Percentiles rank a stretch among this genome's conserved stretches.
These are phyloP conservation scores for Lates calcarifer DNA, from an alignment of 2,113 vertebrate species.

Conservation along the genomic window DNA sequence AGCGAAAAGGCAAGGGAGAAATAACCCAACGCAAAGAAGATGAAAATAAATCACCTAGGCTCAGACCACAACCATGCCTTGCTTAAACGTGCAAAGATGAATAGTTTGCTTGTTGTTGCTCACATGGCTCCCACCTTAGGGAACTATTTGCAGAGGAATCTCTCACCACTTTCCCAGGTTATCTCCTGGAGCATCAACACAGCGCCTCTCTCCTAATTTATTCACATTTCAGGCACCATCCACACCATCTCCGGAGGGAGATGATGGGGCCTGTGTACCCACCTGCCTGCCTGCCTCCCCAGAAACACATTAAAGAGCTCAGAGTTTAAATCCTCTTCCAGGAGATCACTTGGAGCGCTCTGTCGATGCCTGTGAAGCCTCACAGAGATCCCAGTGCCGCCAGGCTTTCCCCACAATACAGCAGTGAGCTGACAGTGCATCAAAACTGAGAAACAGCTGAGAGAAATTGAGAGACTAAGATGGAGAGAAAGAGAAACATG, in stretches of 20 bases:
- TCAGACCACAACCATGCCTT: slow-evolving; percentile 60
- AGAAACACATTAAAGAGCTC: slow-evolving; percentile 76
- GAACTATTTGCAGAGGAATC: slow-evolving; percentile 79
- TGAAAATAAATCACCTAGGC: slow-evolving; percentile 73
- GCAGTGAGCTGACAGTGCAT: slow-evolving; percentile 19
- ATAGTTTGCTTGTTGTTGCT: slow-evolving; percentile 74
- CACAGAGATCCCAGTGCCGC: slow-evolving; percentile 37
- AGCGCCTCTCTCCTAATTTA: slow-evolving; percentile 72
- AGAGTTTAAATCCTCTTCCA: slow-evolving; percentile 75
- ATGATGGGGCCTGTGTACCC: slow-evolving; percentile 52
- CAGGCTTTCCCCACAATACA: slow-evolving; percentile 55
- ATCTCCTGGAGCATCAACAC: slow-evolving; percentile 80
- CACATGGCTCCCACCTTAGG: slow-evolving; percentile 69
- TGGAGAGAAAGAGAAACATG: slow-evolving; percentile 15
- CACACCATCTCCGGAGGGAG: slow-evolving; percentile 56
- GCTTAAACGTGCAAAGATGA: slow-evolving; percentile 78
- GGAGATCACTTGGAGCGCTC: slow-evolving; percentile 74
- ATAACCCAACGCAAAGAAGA: slow-evolving; percentile 55
- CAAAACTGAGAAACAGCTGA: slow-evolving; percentile 27
- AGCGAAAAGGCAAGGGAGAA: slow-evolving; percentile 32
- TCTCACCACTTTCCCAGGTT: slow-evolving; percentile 64
- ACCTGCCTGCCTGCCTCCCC: slow-evolving; percentile 66
- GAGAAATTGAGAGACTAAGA: slow-evolving; percentile 47
- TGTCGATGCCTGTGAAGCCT: slow-evolving; percentile 57
- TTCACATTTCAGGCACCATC: slow-evolving; percentile 74